phyloP scores from a whole-genome alignment of 2,797 vertebrate genomes.

The Sphenodon punctatus region DNA sequence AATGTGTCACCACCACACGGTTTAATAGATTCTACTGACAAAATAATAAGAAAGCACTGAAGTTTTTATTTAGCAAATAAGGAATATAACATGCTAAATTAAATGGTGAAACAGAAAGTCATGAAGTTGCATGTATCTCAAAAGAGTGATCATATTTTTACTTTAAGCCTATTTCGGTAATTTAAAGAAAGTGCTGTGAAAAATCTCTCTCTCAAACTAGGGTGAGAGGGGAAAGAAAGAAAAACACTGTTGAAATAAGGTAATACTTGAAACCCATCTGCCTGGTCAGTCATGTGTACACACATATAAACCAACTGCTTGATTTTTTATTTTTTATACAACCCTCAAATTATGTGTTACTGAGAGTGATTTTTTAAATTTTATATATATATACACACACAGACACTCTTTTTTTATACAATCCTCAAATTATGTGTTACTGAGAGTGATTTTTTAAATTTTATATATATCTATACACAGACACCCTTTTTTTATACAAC shows the following conservation, averaged over 20 bases:
- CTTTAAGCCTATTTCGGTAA: slow-evolving; percentile 43
- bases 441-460: too few species aligned
- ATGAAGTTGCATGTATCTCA: slow-evolving; percentile 47
- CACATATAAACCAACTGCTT: not conserved
- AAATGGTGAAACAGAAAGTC: slow-evolving; percentile 48
- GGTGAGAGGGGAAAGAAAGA: slow-evolving; percentile 22
- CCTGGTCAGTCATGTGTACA: not conserved
- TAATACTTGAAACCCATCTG: not conserved
- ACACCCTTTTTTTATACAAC: not conserved
- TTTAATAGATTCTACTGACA: slow-evolving; percentile 42
- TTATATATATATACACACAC: too few species aligned
- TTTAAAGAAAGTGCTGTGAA: slow-evolving; percentile 56
- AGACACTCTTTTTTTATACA: not conserved
- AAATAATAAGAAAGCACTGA: slow-evolving; percentile 34
- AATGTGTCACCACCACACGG: slow-evolving; percentile 14
- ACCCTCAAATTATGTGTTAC: too few species aligned
- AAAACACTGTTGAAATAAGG: not conserved
- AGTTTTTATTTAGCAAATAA: slow-evolving; percentile 48
- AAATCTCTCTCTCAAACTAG: slow-evolving; percentile 51
- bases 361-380: too few species aligned
- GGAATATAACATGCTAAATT: slow-evolving; percentile 57
- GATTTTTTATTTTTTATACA: not conserved
- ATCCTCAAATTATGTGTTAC: too few species aligned
- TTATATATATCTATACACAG: too few species aligned
- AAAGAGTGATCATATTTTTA: slow-evolving; percentile 47